Evolutionary conservation across 2,888 invertebrate species (phyloP).

Genomic region (Machimus atricapillus): DNA sequence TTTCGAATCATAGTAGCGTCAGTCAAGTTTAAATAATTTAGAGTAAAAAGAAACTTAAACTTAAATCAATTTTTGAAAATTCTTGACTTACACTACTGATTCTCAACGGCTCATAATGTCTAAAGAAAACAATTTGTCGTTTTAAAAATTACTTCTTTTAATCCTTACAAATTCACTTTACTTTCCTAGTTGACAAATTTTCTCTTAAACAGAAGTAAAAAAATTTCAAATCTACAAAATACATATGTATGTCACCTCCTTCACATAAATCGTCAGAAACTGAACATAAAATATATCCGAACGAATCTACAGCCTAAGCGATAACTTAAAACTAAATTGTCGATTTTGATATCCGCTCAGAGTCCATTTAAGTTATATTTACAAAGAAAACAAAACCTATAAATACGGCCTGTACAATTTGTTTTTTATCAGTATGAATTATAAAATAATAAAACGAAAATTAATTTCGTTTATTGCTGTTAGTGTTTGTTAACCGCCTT

Average conservation of each 20-base stretch:
- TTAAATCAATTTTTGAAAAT: no score
- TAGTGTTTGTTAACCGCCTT: not conserved
- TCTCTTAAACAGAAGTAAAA: not conserved
- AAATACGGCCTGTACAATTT: not conserved
- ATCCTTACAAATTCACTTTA: not conserved
- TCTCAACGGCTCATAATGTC: not conserved
- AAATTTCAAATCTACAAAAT: not conserved
- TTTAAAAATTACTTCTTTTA: not conserved
- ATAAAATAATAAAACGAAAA: not conserved
- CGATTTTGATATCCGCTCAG: not conserved
- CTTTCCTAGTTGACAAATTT: not conserved
- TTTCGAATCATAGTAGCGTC: no score
- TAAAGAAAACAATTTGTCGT: not conserved
- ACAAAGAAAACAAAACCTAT: not conserved
- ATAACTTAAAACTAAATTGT: not conserved
- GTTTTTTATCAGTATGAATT: not conserved
- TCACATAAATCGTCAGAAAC: not conserved
- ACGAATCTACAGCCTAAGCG: not conserved
- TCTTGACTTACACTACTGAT: no score
- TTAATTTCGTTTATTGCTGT: not conserved
- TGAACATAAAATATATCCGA: not conserved
- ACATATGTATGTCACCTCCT: not conserved
- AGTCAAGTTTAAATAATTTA: no score
- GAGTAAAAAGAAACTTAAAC: no score
- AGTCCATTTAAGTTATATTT: not conserved